These are phyloP conservation scores for Phocides pigmalion DNA, from an alignment of 1,140 invertebrate genomes.

Conservation along the genomic window DNA sequence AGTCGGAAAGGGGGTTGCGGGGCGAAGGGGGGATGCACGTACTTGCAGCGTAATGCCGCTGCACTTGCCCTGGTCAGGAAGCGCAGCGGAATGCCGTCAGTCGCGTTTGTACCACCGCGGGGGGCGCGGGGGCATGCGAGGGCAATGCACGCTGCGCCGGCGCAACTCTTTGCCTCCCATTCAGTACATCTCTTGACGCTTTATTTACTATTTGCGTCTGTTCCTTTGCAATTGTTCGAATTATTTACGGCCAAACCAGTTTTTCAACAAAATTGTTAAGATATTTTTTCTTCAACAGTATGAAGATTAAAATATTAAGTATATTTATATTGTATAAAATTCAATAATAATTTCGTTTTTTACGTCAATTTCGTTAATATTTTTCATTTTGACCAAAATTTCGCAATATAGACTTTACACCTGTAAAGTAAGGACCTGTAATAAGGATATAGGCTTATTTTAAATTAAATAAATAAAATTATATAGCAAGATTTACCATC, in stretches of 20 bases:
- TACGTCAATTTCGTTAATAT: no score
- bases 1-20: conserved; percentile 27
- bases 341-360: no score
- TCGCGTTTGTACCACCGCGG: conserved; percentile 65
- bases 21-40: conserved; percentile 45
- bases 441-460: no score
- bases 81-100: conserved; percentile 80
- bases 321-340: no score
- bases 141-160: conserved; percentile 77
- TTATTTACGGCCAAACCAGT: not conserved
- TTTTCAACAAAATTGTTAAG: no score
- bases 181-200: conserved; percentile 61
- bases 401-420: no score
- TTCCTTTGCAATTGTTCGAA: conserved; percentile 32
- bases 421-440: no score
- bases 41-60: conserved; percentile 72
- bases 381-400: no score
- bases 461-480: no score
- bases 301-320: no score
- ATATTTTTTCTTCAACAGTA: no score
- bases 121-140: conserved; percentile 52
- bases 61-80: conserved; percentile 82
- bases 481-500: no score
- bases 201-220: conserved; percentile 61
- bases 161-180: conserved; percentile 73